Evolutionary conservation across 35 echinoderm and acorn worm genomes (phyloP).

Genomic region (Nesometra sesokonis): DNA sequence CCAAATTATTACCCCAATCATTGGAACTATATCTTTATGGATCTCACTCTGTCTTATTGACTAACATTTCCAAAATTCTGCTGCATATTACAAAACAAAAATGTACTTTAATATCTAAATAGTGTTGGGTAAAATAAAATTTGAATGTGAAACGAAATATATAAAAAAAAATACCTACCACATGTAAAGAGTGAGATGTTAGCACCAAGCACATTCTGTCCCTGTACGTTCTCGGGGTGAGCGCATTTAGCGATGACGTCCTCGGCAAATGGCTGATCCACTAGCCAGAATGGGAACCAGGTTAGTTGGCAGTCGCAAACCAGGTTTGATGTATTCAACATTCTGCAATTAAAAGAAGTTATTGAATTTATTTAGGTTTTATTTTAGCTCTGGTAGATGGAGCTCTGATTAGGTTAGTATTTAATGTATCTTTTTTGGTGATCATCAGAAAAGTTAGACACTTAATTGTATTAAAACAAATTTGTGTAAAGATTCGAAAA

Average conservation of each 20-base stretch:
- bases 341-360: slow-evolving; percentile 29
- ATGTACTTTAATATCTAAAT: neutral
- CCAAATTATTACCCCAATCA: too few relatives aligned
- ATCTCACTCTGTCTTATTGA: too few relatives aligned
- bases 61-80: too few relatives aligned
- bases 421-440: too few relatives aligned
- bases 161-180: slow-evolving; percentile 43
- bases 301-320: slow-evolving; percentile 79
- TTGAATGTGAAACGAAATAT: too few relatives aligned
- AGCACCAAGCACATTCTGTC: slow-evolving; percentile 47
- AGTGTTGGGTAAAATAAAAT: neutral
- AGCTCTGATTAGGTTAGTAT: too few relatives aligned
- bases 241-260: slow-evolving; percentile 57
- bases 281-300: slow-evolving; percentile 83
- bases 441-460: too few relatives aligned
- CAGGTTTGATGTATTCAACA: slow-evolving; percentile 60
- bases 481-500: too few relatives aligned
- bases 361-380: too few relatives aligned
- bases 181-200: slow-evolving; percentile 44
- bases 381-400: too few relatives aligned
- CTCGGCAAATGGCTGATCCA: slow-evolving; percentile 15
- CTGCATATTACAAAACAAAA: neutral
- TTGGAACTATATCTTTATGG: too few relatives aligned
- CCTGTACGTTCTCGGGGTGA: slow-evolving; percentile 51
- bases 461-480: too few relatives aligned